phyloP scores from a whole-genome alignment of 1,140 invertebrate genomes.

The Leptinotarsa defecta region DNA sequence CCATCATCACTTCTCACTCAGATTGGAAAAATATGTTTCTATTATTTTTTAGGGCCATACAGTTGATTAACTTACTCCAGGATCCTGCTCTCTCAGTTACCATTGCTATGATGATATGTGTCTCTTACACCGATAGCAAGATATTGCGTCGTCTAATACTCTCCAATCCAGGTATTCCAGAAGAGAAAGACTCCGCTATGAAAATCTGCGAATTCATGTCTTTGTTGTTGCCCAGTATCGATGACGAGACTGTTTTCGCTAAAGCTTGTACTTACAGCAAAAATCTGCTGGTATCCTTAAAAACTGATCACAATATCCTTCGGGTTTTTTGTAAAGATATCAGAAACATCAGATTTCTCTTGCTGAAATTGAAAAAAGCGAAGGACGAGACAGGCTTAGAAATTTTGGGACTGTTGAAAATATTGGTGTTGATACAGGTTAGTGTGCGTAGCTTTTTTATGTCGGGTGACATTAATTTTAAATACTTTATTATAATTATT shows the following conservation, averaged over 20 bases:
- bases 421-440: constrained; percentile 23
- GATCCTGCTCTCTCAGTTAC: background rate
- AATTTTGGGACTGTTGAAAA: constrained; percentile 13
- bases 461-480: background rate
- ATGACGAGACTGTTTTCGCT: constrained; percentile 5
- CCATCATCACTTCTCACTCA: too few species aligned
- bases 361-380: background rate
- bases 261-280: constrained; percentile 17
- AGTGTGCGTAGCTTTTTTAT: background rate
- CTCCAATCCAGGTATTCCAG: constrained; percentile 19
- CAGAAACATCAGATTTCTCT: constrained; percentile 10
- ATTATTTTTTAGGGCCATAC: background rate
- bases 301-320: constrained; percentile 10
- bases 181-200: background rate
- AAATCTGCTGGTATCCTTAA: constrained; percentile 4
- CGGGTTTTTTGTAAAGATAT: constrained; percentile 9
- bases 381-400: constrained; percentile 14
- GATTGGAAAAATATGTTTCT: background rate
- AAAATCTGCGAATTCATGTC: constrained; percentile 23
- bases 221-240: background rate
- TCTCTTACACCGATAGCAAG: background rate
- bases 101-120: constrained; percentile 17
- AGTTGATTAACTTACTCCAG: background rate
- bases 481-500: too few species aligned
- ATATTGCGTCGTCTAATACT: constrained; percentile 4